Percentiles rank a stretch among this genome's conserved stretches.
Evolutionary conservation across 2,797 vertebrate genomes (phyloP).

Genomic region (Rhabdophis nuchalis): DNA sequence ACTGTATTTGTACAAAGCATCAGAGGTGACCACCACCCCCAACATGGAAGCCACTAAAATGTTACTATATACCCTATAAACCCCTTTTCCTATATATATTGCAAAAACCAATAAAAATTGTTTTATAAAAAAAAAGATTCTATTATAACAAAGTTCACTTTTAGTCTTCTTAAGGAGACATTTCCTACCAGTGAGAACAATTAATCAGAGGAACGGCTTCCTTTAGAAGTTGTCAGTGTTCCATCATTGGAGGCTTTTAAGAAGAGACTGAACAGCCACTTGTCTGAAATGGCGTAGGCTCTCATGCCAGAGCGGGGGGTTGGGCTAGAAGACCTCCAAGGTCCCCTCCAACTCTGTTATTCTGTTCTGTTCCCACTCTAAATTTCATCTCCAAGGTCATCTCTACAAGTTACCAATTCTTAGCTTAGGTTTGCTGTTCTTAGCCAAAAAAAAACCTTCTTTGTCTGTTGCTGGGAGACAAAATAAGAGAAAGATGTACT

Average conservation of each 20-base stretch:
- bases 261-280: background rate
- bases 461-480: background rate
- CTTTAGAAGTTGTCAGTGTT: background rate
- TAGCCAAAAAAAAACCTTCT: background rate
- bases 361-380: background rate
- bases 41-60: too few species aligned
- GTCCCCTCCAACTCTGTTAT: background rate
- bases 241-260: background rate
- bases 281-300: background rate
- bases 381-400: background rate
- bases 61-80: too few species aligned
- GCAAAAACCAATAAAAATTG: too few species aligned
- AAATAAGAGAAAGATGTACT: background rate
- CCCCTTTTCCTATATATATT: too few species aligned
- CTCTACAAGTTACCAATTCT: background rate
- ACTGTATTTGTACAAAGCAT: too few species aligned
- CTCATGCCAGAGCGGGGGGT: background rate
- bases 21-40: too few species aligned
- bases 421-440: background rate
- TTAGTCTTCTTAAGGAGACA: background rate
- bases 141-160: background rate
- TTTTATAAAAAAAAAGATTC: too few species aligned
- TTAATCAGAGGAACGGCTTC: background rate
- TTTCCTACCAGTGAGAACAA: background rate
- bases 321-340: background rate